phyloP scores from a whole-genome alignment of 2,888 invertebrate genomes.

The Drosophila ezoana region DNA sequence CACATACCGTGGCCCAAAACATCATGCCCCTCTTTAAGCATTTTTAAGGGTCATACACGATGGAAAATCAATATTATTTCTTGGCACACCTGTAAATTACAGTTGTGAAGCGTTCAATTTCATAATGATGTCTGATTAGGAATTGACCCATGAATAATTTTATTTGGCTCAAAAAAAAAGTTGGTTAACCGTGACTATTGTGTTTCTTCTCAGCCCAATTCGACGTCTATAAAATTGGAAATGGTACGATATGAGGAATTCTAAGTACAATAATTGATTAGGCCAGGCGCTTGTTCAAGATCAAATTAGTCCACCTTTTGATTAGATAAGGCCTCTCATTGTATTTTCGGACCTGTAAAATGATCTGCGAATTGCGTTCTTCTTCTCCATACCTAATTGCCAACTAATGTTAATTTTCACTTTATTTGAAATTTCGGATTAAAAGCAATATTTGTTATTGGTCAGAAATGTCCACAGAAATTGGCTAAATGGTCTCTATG shows the following conservation, averaged over 20 bases:
- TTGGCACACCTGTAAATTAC: not conserved
- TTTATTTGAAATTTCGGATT: not conserved
- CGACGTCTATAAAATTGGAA: constrained; percentile 37
- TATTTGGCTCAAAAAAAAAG: constrained; percentile 23
- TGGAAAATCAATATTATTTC: not conserved
- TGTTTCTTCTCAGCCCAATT: constrained; percentile 6
- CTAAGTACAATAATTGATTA: constrained; percentile 41
- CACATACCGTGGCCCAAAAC: too few species aligned
- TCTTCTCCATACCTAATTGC: not conserved
- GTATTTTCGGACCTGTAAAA: constrained; percentile 30
- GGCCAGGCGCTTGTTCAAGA: constrained; percentile 38
- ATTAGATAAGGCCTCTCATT: constrained; percentile 54
- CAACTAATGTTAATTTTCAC: constrained; percentile 37
- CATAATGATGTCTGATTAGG: not conserved
- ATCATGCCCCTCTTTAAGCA: not conserved
- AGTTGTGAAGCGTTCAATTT: not conserved
- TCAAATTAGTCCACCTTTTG: constrained; percentile 44
- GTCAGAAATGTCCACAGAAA: constrained; percentile 3
- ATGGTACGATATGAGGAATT: constrained; percentile 41
- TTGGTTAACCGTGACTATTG: constrained; percentile 45
- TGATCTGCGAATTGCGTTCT: constrained; percentile 22
- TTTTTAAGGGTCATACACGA: not conserved
- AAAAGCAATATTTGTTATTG: not conserved
- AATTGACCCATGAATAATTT: too few species aligned
- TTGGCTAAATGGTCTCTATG: not conserved